Conservation (phyloP, 1,140 invertebrate species). For the Drosophila tristis region DNA sequence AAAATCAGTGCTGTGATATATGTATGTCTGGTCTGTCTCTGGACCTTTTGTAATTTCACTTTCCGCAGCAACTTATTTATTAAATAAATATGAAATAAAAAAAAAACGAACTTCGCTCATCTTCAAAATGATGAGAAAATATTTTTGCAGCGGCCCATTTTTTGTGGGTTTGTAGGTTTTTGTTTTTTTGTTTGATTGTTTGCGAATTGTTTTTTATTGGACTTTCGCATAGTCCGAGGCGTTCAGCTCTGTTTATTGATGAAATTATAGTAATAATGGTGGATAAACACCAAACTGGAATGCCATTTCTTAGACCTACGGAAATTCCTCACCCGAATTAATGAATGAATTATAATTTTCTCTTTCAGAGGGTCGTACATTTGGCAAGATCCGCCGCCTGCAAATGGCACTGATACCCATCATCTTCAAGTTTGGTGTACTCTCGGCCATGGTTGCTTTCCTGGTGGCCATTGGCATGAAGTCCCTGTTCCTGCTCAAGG, state of each 20-base stretch:
- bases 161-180: constrained; percentile 4
- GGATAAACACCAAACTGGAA: constrained; percentile 51
- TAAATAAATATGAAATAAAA: constrained; percentile 47
- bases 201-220: constrained; percentile 55
- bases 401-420: constrained; percentile 85
- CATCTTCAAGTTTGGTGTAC: constrained; percentile 85
- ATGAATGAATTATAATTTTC: neutral
- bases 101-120: constrained; percentile 48
- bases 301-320: constrained; percentile 19
- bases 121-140: constrained; percentile 69
- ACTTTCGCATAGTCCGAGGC: constrained; percentile 64
- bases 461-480: constrained; percentile 84
- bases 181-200: constrained; percentile 17
- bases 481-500: constrained; percentile 84
- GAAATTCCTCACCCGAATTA: constrained; percentile 18
- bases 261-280: constrained; percentile 63
- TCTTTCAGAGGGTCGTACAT: constrained; percentile 76
- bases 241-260: constrained; percentile 78
- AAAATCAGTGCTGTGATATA: constrained; percentile 33
- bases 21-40: constrained; percentile 14
- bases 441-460: constrained; percentile 84
- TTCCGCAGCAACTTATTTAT: constrained; percentile 71
- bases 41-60: constrained; percentile 70
- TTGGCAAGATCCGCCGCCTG: constrained; percentile 83
- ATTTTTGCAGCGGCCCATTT: constrained; percentile 56